phyloP scores from a whole-genome alignment of 1,140 invertebrate species.

The Chrysomallon squamiferum region DNA sequence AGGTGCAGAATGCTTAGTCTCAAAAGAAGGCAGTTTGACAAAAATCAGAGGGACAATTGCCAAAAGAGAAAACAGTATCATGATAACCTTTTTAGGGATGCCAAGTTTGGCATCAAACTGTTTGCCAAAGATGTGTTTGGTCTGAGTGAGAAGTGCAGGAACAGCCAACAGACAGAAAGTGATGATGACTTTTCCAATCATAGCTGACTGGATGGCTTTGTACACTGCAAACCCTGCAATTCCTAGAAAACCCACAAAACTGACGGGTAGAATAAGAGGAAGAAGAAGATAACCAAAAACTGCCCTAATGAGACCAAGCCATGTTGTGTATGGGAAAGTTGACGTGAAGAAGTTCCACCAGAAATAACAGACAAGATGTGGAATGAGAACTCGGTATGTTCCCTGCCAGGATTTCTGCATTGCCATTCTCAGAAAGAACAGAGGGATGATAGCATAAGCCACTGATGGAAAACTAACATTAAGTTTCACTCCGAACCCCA shows the following conservation, averaged over 20 bases:
- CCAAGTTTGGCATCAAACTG: constrained; percentile 28
- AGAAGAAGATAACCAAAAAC: constrained; percentile 68
- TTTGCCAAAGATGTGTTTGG: constrained; percentile 44
- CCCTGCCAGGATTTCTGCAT: constrained; percentile 77
- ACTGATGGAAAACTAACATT: constrained; percentile 70
- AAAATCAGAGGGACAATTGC: constrained; percentile 48
- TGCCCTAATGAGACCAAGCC: constrained; percentile 78
- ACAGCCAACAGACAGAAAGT: constrained; percentile 40
- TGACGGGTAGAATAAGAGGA: constrained; percentile 46
- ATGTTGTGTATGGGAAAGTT: constrained; percentile 69
- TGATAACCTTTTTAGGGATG: constrained; percentile 42
- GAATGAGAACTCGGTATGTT: constrained; percentile 77
- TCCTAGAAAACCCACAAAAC: constrained; percentile 22
- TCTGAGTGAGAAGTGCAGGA: constrained; percentile 46
- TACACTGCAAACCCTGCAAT: constrained; percentile 29
- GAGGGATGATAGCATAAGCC: constrained; percentile 78
- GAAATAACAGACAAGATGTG: constrained; percentile 84
- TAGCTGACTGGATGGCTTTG: constrained; percentile 36
- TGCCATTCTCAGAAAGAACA: constrained; percentile 77
- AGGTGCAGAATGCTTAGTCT: constrained; percentile 14
- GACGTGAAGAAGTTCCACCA: constrained; percentile 77
- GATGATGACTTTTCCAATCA: constrained; percentile 50
- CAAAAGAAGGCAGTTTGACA: constrained; percentile 33
- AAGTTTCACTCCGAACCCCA: constrained; percentile 38
- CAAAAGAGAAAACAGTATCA: constrained; percentile 47